These are phyloP conservation scores for Pristionchus mayeri DNA, from an alignment of 2,888 invertebrate species.

Conservation along the genomic window DNA sequence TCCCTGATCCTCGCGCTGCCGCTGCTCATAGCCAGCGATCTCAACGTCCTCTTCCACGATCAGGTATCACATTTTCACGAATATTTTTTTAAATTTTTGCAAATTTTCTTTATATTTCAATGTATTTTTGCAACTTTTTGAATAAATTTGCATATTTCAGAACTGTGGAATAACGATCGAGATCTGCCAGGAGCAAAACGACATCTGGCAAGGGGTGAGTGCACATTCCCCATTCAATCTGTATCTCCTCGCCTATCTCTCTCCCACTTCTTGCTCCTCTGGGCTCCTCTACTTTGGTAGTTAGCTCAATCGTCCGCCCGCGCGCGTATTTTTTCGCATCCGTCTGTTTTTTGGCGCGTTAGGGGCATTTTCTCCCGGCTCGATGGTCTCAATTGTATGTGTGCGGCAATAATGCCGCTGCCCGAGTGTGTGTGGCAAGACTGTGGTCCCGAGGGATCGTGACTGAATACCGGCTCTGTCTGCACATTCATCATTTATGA, in stretches of 20 bases:
- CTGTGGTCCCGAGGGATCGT: background rate
- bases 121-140: too few relatives aligned
- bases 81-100: too few relatives aligned
- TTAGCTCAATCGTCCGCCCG: too few relatives aligned
- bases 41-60: constrained; percentile 67
- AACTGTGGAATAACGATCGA: constrained; percentile 66
- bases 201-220: constrained; percentile 72
- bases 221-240: background rate
- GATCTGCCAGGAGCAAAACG: constrained; percentile 75
- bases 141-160: too few relatives aligned
- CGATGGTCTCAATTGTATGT: background rate
- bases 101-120: too few relatives aligned
- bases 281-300: too few relatives aligned
- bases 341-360: too few relatives aligned
- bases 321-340: too few relatives aligned
- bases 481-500: background rate
- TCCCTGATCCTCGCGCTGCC: constrained; percentile 76
- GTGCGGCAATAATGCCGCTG: background rate
- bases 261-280: background rate
- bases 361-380: too few relatives aligned
- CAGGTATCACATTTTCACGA: constrained; percentile 27
- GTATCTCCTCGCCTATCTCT: background rate
- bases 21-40: constrained; percentile 70
- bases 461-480: constrained; percentile 1
- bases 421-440: too few relatives aligned